Evolutionary conservation across 2,113 vertebrate species (phyloP).

Genomic region (Notiomystis cincta): DNA sequence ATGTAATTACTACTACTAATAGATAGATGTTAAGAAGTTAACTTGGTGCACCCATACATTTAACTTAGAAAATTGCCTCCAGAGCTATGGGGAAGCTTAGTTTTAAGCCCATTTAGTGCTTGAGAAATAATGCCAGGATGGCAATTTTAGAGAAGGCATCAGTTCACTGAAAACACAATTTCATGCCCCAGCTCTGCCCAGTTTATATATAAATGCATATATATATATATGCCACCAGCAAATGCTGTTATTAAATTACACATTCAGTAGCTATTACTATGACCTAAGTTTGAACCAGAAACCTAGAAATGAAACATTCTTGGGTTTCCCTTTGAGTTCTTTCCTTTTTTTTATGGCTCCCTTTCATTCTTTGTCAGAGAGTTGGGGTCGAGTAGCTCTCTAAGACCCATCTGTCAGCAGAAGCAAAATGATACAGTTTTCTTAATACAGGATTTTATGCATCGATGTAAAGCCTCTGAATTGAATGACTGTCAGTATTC

Average conservation of each 20-base stretch:
- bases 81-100: neutral
- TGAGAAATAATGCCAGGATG: neutral
- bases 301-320: constrained; percentile 54
- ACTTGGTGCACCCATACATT: neutral
- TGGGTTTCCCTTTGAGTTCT: constrained; percentile 45
- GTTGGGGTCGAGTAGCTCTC: neutral
- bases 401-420: constrained; percentile 46
- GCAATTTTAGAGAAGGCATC: neutral
- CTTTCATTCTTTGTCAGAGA: constrained; percentile 50
- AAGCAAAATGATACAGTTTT: constrained; percentile 53
- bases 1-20: neutral
- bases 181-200: neutral
- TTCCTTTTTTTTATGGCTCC: neutral
- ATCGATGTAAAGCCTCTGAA: neutral
- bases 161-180: neutral
- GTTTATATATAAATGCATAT: neutral
- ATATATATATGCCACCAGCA: neutral
- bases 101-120: neutral
- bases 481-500: neutral
- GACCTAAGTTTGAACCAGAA: constrained; percentile 58
- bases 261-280: neutral
- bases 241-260: constrained; percentile 15
- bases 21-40: neutral
- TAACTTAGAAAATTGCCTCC: neutral
- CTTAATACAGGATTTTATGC: constrained; percentile 32